Evolutionary conservation across 2,797 vertebrate species (phyloP), one percentile per base, ranked within the genome.

Genomic region (Anguilla obscura): DNA sequence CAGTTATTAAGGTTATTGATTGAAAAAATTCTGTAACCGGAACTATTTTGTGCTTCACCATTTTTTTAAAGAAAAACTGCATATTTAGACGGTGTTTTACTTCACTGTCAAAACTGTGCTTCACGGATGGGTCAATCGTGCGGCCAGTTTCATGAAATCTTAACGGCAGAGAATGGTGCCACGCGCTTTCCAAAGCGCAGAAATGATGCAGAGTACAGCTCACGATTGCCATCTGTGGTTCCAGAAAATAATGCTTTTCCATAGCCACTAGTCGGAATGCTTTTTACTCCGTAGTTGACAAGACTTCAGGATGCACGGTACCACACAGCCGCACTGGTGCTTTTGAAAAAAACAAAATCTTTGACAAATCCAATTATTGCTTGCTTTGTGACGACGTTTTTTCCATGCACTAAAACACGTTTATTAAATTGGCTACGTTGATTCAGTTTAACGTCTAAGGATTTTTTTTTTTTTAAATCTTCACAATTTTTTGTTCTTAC

Each of bases 201-300:
- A 50, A n/a, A 56, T 16, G 12, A 18, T 27, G 8, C 50, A 1
- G 48, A 16, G 8, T 54, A 45, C 24, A 45, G 71, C 88, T 88
- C 84, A 30, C 71, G 71, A 56, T 86, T 74, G 85, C 88, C 85
- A 52, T 86, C 88, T 88, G 71, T 79, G 84, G 83, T 76, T 21
- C 14, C 87, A 80, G 7, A 5, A 71, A 27, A 36, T 6, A 52
- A 30, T 85, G 66, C 40, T 52, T 85, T 84, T 88, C 60, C n/a
- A 30, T 86, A 60, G 58, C 9, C 84, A 58, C 56, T 56, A 9
- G 56, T 85, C 18, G 12, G 58, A 69, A 24, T 86, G 50, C 30
- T 85, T 24, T 83, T 27, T 56, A 2, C 84, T 60, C 6, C 40
- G 30, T 21, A 85, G 84, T 36, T 58, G 84, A 63, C n/a, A 56